Base-by-base conservation (phyloP, 64 coral and sea anemone genomes). In the Dendronephthya gigantea region DNA sequence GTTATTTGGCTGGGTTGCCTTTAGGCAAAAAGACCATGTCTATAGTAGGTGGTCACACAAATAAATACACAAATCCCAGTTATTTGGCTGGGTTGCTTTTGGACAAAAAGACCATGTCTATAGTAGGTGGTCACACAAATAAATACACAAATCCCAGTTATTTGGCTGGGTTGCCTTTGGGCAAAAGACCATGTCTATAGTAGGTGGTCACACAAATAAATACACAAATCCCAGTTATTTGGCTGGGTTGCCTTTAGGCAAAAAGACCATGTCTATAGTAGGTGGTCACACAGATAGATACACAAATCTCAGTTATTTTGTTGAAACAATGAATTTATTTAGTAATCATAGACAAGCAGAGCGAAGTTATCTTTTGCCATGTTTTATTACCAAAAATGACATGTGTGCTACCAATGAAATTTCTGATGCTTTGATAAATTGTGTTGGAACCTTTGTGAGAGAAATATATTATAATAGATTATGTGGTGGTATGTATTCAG, bases 321-420 rank as follows among this genome's bases (percentile, higher is more conserved):
- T 85, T 85, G 50, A n/a, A n/a, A n/a, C n/a, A n/a, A 38, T 85
- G 84, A 85, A 65, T 38, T 1, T 85, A 50, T 14, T 85, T 50
- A 85, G n/a, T 85, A 85, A 59, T 36, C 48, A 56, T 85, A 85
- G n/a, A 56, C 25, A 85, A 85, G 51, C 50, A 85, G 84, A 85
- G 32, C 84, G 62, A 85, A 85, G 84, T 85, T 85, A 85, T 35
- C 50, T 56, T 56, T 48, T 34, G 84, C 84, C 45, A 85, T 85
- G 84, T 39, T 85, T 58, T 55, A 85, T 65, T 85, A 85, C 40
- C 84, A 85, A 66, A 85, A 85, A 85, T 85, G 84, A 55, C 29
- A 85, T 33, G 38, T 85, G 84, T 85, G 84, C 34, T 85, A 85
- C 4, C 55, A n/a, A n/a, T 62, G 6, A 85, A 85, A 59, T 35